Evolutionary conservation across 2,113 vertebrate genomes (phyloP).

Genomic region (Scortum barcoo): DNA sequence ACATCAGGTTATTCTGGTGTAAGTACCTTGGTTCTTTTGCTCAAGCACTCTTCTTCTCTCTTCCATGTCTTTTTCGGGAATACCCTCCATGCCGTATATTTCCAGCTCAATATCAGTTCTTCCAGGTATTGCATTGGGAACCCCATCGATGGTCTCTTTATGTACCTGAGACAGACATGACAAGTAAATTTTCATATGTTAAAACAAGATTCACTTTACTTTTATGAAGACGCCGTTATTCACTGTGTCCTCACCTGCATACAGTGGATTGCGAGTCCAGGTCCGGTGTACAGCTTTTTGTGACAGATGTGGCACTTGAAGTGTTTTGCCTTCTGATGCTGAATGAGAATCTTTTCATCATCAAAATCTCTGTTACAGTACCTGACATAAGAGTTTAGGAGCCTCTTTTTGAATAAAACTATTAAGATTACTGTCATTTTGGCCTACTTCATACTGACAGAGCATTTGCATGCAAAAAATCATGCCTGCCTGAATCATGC

Average conservation of each 20-base stretch:
- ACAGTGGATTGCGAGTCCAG: constrained; percentile 95
- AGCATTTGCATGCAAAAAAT: too few species aligned
- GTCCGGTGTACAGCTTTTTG: constrained; percentile 95
- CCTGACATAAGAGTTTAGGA: constrained; percentile 79
- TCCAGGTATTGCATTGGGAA: constrained; percentile 96
- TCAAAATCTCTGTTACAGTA: constrained; percentile 97
- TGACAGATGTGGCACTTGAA: constrained; percentile 98
- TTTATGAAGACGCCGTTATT: neutral
- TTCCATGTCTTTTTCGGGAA: constrained; percentile 97
- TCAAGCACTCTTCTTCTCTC: constrained; percentile 92
- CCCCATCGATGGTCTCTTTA: constrained; percentile 96
- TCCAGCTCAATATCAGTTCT: constrained; percentile 96
- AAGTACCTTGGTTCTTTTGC: constrained; percentile 94
- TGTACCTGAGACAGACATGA: constrained; percentile 85
- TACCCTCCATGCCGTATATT: constrained; percentile 97
- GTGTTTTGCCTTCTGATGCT: constrained; percentile 97
- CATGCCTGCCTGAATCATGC: too few species aligned
- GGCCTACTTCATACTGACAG: too few species aligned
- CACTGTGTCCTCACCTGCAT: constrained; percentile 89
- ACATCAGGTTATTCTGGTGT: rapidly evolving
- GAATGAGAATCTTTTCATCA: constrained; percentile 96
- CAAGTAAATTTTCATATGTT: too few species aligned
- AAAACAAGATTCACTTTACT: neutral
- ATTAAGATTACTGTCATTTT: too few species aligned
- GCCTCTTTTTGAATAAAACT: too few species aligned